Evolutionary conservation across 2,113 vertebrate species (phyloP).

Genomic region (Psettodes erumei): DNA sequence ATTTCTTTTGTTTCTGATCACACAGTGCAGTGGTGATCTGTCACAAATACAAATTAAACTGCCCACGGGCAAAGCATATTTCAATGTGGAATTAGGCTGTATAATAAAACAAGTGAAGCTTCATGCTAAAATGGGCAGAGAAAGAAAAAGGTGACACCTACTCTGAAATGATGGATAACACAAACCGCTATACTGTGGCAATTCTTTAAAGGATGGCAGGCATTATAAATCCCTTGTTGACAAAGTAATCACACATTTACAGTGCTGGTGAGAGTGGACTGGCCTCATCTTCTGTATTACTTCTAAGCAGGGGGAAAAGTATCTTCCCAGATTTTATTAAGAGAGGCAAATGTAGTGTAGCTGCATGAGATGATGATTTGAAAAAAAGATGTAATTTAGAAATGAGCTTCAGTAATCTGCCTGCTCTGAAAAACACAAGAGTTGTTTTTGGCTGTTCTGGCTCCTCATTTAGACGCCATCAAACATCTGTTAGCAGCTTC

Average conservation of each 20-base stretch:
- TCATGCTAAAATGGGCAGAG: not conserved
- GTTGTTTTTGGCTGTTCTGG: not conserved
- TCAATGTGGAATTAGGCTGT: not conserved
- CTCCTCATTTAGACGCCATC: not conserved
- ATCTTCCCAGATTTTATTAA: not conserved
- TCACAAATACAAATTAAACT: conserved; percentile 12
- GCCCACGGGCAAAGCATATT: not conserved
- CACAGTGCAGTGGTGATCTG: conserved; percentile 2
- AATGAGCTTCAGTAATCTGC: conserved; percentile 11
- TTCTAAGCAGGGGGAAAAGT: not conserved
- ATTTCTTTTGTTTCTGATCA: conserved; percentile 1
- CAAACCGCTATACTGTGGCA: not conserved
- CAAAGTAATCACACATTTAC: not conserved
- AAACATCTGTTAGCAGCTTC: conserved; percentile 28
- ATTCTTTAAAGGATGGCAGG: not conserved
- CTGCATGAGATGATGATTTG: too few species aligned
- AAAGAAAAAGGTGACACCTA: not conserved
- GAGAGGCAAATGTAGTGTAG: not conserved
- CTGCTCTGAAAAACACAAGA: conserved; percentile 14
- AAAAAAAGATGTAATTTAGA: not conserved
- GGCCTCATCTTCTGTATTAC: not conserved
- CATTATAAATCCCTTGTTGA: not conserved
- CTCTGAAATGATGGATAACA: not conserved
- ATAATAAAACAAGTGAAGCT: not conserved
- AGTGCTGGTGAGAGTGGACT: conserved; percentile 3